Evolutionary conservation across 2,888 invertebrate genomes (phyloP).

Genomic region (Elegia similella): DNA sequence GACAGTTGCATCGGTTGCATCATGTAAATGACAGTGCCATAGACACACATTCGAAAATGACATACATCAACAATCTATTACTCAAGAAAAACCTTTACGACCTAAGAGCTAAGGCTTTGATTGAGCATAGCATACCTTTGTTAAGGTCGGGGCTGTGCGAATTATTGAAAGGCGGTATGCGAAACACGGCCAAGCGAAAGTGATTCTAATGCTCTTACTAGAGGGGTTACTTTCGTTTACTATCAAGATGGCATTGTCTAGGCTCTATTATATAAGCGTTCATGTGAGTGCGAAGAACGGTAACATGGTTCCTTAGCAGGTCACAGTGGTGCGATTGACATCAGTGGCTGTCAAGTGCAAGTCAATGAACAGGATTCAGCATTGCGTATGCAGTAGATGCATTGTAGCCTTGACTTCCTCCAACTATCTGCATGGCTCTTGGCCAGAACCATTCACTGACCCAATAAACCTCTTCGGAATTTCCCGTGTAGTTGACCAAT

Average conservation of each 20-base stretch:
- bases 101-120: constrained; percentile 40
- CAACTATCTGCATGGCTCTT: constrained; percentile 51
- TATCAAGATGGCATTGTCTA: constrained; percentile 56
- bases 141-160: constrained; percentile 43
- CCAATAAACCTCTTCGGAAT: constrained; percentile 53
- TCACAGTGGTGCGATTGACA: constrained; percentile 75
- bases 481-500: constrained; percentile 31
- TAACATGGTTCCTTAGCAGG: constrained; percentile 75
- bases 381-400: constrained; percentile 72
- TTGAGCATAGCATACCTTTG: constrained; percentile 33
- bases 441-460: constrained; percentile 73
- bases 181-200: constrained; percentile 58
- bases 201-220: constrained; percentile 52
- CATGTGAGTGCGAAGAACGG: constrained; percentile 70
- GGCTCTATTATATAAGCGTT: constrained; percentile 71
- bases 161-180: constrained; percentile 47
- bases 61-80: constrained; percentile 31
- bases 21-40: constrained; percentile 68
- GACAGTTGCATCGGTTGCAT: constrained; percentile 73
- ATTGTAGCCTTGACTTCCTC: constrained; percentile 69
- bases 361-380: constrained; percentile 74
- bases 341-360: constrained; percentile 75
- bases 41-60: constrained; percentile 37
- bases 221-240: constrained; percentile 57
- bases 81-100: constrained; percentile 38